Evolutionary conservation across 2,797 vertebrate species (phyloP), one percentile per base, ranked within the genome.

Genomic region (Betta splendens): DNA sequence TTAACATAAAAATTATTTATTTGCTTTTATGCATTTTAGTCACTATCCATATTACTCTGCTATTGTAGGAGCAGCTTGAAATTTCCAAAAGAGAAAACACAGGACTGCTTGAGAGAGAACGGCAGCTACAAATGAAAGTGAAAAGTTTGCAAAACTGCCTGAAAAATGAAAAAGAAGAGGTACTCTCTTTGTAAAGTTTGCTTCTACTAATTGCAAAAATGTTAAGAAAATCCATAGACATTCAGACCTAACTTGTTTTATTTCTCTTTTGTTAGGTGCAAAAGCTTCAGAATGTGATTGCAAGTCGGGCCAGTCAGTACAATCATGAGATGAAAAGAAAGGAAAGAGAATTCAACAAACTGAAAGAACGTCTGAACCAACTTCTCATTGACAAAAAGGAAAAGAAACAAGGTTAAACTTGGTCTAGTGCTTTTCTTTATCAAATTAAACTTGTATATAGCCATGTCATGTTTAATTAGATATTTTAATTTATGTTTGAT

Each of bases 271-370:
- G 48, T 69, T 81, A 99, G 97, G 93, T 97, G 39, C 96, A 98
- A 80, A 98, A 96, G 82, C 89, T 98, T 61, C 97, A 98, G 83
- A 97, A 91, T 63, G 92, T 98, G 51, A 94, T 98, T 83, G 90
- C 95, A 53, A 98, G 95, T 83, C 94, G 96, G 64, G 94, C 95
- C 77, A 94, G 92, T 42, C 97, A 99, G 66, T 98, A 97, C 81
- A 98, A 96, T 80, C 96, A 98, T 45, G 95, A 97, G 64, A 94
- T 98, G 94, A 99, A 98, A 84, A 95, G 95, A 80, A 99, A 96
- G 85, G 97, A 99, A 58, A 92, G 94, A 71, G 97, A 99, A 75
- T 95, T 94, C 61, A 95, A 93, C 85, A 98, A 95, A 87, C 81
- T 98, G 66, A 99, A 95, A 74, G 97, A 98, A 63, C 94, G 94